A percentile compares a stretch with the other conserved stretches of the same genome.
Evolutionary conservation across 2,113 vertebrate species (phyloP).

Genomic region (Campylomormyrus tamandua): DNA sequence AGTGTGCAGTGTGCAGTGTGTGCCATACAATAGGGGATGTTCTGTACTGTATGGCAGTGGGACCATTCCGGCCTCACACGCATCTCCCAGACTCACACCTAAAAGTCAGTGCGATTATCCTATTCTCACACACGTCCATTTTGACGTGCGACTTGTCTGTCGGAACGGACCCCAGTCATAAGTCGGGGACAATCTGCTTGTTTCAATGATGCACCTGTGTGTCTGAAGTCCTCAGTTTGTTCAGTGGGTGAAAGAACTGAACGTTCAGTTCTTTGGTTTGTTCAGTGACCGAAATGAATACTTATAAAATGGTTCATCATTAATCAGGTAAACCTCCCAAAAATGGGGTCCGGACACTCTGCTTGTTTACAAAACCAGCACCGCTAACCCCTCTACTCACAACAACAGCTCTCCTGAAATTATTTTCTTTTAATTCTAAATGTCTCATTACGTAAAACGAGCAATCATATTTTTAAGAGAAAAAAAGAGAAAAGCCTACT

Average conservation of each 20-base stretch:
- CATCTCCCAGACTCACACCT: background rate
- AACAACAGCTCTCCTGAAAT: background rate
- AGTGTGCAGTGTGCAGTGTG: background rate
- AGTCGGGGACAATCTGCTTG: background rate
- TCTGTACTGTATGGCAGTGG: background rate
- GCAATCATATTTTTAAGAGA: background rate
- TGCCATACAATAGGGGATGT: background rate
- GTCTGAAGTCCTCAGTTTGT: background rate
- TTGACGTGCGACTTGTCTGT: background rate
- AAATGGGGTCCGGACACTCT: background rate
- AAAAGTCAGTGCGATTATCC: background rate
- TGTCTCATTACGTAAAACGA: background rate
- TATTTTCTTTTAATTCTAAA: background rate
- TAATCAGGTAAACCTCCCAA: background rate
- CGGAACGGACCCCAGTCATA: background rate
- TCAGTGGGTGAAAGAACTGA: background rate
- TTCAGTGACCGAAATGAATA: background rate
- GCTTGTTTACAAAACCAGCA: background rate
- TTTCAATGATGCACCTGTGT: background rate
- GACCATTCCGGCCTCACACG: background rate
- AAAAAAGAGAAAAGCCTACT: background rate
- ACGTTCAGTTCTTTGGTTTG: background rate
- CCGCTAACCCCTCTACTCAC: background rate
- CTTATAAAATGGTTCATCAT: background rate
- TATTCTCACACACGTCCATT: background rate